Percentiles rank a stretch among this genome's conserved stretches.
Conservation (phyloP, 2,113 vertebrate species). For the Toxotes chatareus region DNA sequence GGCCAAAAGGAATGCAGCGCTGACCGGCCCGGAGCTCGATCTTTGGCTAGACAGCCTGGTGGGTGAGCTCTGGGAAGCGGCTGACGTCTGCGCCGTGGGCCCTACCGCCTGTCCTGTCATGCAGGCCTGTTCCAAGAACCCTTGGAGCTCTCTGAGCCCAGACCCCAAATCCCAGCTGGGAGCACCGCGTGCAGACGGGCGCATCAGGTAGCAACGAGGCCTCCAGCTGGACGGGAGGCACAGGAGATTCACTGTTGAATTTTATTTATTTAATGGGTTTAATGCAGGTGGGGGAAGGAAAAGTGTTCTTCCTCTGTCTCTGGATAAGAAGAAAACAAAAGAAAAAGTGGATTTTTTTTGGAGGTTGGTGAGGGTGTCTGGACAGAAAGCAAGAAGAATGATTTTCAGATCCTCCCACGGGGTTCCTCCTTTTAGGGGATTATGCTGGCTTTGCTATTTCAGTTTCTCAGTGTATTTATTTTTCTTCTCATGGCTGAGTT, state of each 20-base stretch:
- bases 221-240: constrained; percentile 77
- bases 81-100: constrained; percentile 89
- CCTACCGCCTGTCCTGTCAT: constrained; percentile 90
- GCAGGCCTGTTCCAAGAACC: constrained; percentile 92
- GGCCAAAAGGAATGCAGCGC: constrained; percentile 88
- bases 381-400: constrained; percentile 37
- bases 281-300: constrained; percentile 11
- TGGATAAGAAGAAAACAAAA: constrained; percentile 34
- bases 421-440: constrained; percentile 55
- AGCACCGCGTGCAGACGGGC: constrained; percentile 88
- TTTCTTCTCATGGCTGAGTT: constrained; percentile 74
- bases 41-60: constrained; percentile 93
- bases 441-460: constrained; percentile 76
- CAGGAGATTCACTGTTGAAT: constrained; percentile 57
- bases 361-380: constrained; percentile 27
- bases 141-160: constrained; percentile 96
- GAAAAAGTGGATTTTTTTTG: constrained; percentile 15
- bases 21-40: constrained; percentile 87
- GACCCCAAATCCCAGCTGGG: constrained; percentile 96
- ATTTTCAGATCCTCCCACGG: constrained; percentile 49
- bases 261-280: constrained; percentile 69
- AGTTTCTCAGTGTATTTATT: constrained; percentile 79
- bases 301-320: constrained; percentile 36
- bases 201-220: constrained; percentile 93
- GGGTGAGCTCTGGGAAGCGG: constrained; percentile 89